Base-by-base conservation (phyloP, 1,140 invertebrate genomes). In the Bombyx mandarina region DNA sequence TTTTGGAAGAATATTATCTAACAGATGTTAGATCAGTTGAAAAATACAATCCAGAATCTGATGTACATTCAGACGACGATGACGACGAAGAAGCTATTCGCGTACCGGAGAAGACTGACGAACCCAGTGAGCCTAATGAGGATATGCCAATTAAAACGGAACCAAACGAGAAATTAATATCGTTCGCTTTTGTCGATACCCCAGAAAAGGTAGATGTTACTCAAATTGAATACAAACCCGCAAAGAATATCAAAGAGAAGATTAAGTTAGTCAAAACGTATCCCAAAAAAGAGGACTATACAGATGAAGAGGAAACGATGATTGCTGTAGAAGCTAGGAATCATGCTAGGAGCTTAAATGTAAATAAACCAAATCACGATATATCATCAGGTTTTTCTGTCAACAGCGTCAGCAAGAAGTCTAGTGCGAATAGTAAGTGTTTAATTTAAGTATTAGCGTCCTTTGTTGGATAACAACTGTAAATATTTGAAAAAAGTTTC, bases 1-100 rank as follows among this genome's bases (percentile, higher is more conserved):
- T 90, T 54, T 68, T 92, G 35, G 77, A 88, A 73, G 86, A 90
- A 52, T 87, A 89, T 69, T 92, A 91, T 63, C 79, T 89, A 10
- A 91, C 90, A 45, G 89, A 91, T 45, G 90, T 92, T 0, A 86
- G 89, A 69, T 90, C 90, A 44, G 89, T 90, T 6, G 89, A 87
- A 58, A 76, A 75, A 51, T 86, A 89, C 57, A 78, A 87, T 43
- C 78, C 76, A 46, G 78, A 73, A 51, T 62, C 71, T 26, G 48
- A 67, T 8, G 47, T 58, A 8, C 45, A 51, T 51, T 7, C 8
- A 6, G 69, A 80, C 43, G 76, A 88, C 55, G 68, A 84, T 61
- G 70, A 78, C 47, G 66, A 82, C 52, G 66, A 77, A 3, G 72
- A 75, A 52, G 58, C 62, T 35, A 63, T 74, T 7, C 74, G 79